A percentile compares a stretch with the other conserved stretches of the same genome.
Conservation (phyloP, 2,888 invertebrate species). For the Onchidella celtica region DNA sequence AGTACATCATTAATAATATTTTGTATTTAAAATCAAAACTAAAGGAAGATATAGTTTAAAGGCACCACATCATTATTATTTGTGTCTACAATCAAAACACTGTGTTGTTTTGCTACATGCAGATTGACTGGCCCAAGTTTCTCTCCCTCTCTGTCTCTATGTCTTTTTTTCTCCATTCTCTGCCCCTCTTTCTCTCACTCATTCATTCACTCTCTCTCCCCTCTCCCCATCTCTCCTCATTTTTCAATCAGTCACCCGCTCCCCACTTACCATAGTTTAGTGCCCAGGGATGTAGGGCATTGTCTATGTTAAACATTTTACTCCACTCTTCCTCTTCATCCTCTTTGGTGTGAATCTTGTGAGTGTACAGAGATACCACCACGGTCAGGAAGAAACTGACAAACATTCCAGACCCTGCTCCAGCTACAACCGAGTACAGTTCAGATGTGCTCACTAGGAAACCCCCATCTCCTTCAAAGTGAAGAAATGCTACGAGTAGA, state of each 20-base stretch:
- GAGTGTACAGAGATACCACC: slow-evolving; percentile 65
- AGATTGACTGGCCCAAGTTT: too few species aligned
- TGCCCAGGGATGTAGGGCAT: slow-evolving; percentile 68
- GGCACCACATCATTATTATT: too few species aligned
- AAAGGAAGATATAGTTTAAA: too few species aligned
- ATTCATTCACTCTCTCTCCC: neutral
- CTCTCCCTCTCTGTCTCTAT: neutral
- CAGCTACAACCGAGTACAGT: slow-evolving; percentile 65
- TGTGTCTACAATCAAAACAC: too few species aligned
- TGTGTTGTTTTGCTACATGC: too few species aligned
- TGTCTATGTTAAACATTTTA: slow-evolving; percentile 66
- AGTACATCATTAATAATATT: too few species aligned
- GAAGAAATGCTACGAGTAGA: slow-evolving; percentile 60
- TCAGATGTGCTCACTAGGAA: slow-evolving; percentile 62
- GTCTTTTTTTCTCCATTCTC: neutral
- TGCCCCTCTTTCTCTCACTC: neutral
- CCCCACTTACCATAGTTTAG: slow-evolving; percentile 53
- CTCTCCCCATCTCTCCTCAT: neutral
- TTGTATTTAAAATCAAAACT: too few species aligned
- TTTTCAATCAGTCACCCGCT: neutral
- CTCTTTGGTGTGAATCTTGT: slow-evolving; percentile 56
- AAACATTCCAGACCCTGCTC: slow-evolving; percentile 63
- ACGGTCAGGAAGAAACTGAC: slow-evolving; percentile 62
- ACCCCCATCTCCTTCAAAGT: slow-evolving; percentile 60
- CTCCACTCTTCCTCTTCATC: slow-evolving; percentile 61